These are phyloP conservation scores for Azorinus chamasolen DNA, from an alignment of 2,888 invertebrate genomes.

Conservation along the genomic window DNA sequence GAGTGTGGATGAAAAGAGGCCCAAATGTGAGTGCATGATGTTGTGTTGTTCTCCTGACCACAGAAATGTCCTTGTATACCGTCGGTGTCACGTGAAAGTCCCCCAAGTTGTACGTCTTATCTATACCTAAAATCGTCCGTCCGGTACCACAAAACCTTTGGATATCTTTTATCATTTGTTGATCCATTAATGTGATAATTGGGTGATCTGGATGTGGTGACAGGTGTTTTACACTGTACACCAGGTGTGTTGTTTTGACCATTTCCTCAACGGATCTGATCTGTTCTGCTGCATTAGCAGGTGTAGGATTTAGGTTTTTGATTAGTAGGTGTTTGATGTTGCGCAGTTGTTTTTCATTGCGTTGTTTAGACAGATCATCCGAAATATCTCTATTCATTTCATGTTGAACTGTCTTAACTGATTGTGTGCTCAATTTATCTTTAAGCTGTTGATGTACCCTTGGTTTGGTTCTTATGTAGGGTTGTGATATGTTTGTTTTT, in stretches of 20 bases:
- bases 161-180: slow-evolving; percentile 7
- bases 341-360: slow-evolving; percentile 19
- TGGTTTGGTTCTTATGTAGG: slow-evolving; percentile 23
- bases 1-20: too few relatives aligned
- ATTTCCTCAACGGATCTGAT: slow-evolving; percentile 52
- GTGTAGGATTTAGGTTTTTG: not conserved
- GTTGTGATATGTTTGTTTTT: slow-evolving; percentile 1
- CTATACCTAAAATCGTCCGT: too few relatives aligned
- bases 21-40: too few relatives aligned
- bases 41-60: too few relatives aligned
- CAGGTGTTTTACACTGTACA: slow-evolving; percentile 43
- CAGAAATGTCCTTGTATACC: too few relatives aligned
- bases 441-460: not conserved
- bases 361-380: slow-evolving; percentile 8
- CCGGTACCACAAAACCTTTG: too few relatives aligned
- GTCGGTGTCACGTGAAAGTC: too few relatives aligned
- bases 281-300: slow-evolving; percentile 39
- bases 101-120: too few relatives aligned
- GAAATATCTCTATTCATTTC: slow-evolving; percentile 8
- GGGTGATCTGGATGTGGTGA: slow-evolving; percentile 23
- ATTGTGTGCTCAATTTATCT: slow-evolving; percentile 7
- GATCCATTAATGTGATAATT: slow-evolving; percentile 32
- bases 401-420: slow-evolving; percentile 22
- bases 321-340: slow-evolving; percentile 22
- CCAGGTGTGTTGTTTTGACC: slow-evolving; percentile 31